A percentile compares a stretch with the other conserved stretches of the same genome.
phyloP scores from a whole-genome alignment of 2,888 invertebrate species.

The Drosophila paranaensis region DNA sequence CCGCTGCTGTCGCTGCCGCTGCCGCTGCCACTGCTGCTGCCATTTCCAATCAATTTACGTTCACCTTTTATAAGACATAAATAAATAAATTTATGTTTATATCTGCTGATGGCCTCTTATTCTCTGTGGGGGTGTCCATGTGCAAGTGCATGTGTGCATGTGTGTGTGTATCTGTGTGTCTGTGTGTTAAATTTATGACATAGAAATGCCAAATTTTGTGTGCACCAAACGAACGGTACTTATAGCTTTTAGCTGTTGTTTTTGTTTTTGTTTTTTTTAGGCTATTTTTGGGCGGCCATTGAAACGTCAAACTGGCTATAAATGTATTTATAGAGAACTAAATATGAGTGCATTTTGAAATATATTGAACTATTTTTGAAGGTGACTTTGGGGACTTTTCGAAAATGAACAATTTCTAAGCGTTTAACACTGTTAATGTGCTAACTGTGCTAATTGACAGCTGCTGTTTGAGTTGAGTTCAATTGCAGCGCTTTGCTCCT shows the following conservation, averaged over 20 bases:
- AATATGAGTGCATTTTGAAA: slow-evolving; percentile 31
- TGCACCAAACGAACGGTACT: slow-evolving; percentile 40
- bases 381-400: slow-evolving; percentile 59
- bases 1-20: background rate
- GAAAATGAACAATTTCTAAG: background rate
- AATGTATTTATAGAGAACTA: slow-evolving; percentile 13
- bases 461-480: slow-evolving; percentile 15
- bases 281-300: slow-evolving; percentile 43
- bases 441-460: slow-evolving; percentile 10
- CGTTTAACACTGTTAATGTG: background rate
- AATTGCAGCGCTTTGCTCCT: slow-evolving; percentile 1
- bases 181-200: slow-evolving; percentile 65
- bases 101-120: slow-evolving; percentile 24
- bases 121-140: slow-evolving; percentile 45
- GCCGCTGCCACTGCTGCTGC: too few relatives aligned
- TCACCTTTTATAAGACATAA: slow-evolving; percentile 51
- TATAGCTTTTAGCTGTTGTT: slow-evolving; percentile 11
- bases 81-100: slow-evolving; percentile 25
- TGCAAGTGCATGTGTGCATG: slow-evolving; percentile 9
- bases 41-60: slow-evolving; percentile 55
- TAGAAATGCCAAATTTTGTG: slow-evolving; percentile 64
- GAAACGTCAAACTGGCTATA: slow-evolving; percentile 36
- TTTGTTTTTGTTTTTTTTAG: slow-evolving; percentile 4
- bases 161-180: background rate
- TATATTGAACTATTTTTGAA: slow-evolving; percentile 58